These are phyloP conservation scores for Ovibos moschatus DNA, from an alignment of 2,113 vertebrate species.

Conservation along the genomic window DNA sequence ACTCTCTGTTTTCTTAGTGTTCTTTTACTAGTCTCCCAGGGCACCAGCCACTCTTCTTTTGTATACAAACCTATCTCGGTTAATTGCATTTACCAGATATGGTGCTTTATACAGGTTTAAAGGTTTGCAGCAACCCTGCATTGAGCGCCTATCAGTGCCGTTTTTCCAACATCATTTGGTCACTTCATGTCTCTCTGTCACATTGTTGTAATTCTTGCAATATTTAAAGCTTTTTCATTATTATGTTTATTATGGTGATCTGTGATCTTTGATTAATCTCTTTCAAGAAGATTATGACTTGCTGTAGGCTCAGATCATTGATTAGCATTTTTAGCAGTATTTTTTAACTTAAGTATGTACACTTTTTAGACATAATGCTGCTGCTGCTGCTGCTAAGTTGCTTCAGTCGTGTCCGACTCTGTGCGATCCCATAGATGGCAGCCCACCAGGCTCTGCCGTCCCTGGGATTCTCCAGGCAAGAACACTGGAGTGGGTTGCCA, in stretches of 20 bases:
- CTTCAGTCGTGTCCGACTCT: fast-evolving
- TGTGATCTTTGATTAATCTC: not conserved
- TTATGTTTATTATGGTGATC: not conserved
- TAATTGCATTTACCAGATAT: not conserved
- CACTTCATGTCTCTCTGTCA: not conserved
- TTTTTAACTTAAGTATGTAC: not conserved
- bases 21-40: not conserved
- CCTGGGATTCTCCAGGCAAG: too few species aligned
- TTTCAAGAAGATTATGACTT: not conserved
- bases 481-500: too few species aligned
- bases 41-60: not conserved
- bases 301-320: not conserved
- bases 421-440: too few species aligned
- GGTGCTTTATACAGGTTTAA: not conserved
- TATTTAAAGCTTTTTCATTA: not conserved
- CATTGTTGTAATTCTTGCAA: not conserved
- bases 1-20: not conserved
- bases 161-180: not conserved
- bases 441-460: too few species aligned
- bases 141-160: not conserved
- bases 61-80: not conserved
- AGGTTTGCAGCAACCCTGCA: not conserved
- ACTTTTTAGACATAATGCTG: not conserved
- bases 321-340: not conserved
- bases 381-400: too few species aligned